These are phyloP conservation scores for Lordiphosa andalusiaca DNA, from an alignment of 2,888 invertebrate species.

Conservation along the genomic window DNA sequence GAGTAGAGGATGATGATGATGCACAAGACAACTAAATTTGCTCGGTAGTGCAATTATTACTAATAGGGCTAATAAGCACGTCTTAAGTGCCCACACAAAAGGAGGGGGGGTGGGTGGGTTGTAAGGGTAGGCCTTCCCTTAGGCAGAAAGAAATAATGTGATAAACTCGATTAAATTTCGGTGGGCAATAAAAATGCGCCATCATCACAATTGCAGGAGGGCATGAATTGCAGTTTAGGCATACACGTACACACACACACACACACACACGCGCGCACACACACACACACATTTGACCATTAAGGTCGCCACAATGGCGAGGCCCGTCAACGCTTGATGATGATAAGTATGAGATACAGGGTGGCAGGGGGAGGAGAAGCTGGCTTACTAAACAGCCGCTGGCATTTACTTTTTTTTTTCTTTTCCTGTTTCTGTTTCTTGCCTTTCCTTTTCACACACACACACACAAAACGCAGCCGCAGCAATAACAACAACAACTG, in stretches of 20 bases:
- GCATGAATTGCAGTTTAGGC: constrained; percentile 70
- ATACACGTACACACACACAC: constrained; percentile 23
- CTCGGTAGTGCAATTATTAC: constrained; percentile 68
- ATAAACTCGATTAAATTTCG: constrained; percentile 67
- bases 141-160: constrained; percentile 40
- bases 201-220: constrained; percentile 62
- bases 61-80: constrained; percentile 69
- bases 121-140: neutral
- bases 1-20: constrained; percentile 25
- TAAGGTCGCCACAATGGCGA: constrained; percentile 61
- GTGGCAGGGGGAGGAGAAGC: constrained; percentile 2
- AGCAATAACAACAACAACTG: constrained; percentile 33
- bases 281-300: constrained; percentile 51
- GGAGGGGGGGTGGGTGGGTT: neutral
- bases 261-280: constrained; percentile 2
- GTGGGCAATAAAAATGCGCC: constrained; percentile 60
- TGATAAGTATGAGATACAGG: constrained; percentile 41
- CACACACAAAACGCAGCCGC: constrained; percentile 31
- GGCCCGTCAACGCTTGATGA: constrained; percentile 61
- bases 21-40: constrained; percentile 59
- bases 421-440: neutral
- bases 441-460: constrained; percentile 14
- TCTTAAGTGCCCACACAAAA: constrained; percentile 49
- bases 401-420: constrained; percentile 1
- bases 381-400: constrained; percentile 19